Percentiles rank a stretch among this genome's conserved stretches.
These are phyloP conservation scores for Xiphophorus maculatus DNA, from an alignment of 2,113 vertebrate genomes.

Conservation along the genomic window DNA sequence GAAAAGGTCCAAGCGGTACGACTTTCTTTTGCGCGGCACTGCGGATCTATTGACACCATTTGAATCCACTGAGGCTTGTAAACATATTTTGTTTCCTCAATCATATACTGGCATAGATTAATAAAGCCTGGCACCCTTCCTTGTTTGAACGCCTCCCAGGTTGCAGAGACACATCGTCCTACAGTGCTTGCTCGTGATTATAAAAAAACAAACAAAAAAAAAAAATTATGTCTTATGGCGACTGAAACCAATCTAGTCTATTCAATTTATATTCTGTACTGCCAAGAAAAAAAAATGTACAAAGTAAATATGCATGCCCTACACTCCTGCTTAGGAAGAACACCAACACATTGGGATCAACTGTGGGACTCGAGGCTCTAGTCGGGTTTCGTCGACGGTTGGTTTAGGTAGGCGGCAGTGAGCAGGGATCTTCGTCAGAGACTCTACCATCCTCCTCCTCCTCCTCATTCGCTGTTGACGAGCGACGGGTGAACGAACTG, in stretches of 20 bases:
- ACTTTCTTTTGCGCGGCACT: background rate
- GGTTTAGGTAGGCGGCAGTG: slow-evolving; percentile 41
- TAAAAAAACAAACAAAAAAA: slow-evolving; percentile 13
- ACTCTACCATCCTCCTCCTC: background rate
- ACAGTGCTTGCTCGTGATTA: slow-evolving; percentile 21
- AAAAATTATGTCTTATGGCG: slow-evolving; percentile 11
- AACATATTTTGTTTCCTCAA: slow-evolving; percentile 6
- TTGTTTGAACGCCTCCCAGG: slow-evolving; percentile 20
- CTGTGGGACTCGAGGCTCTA: slow-evolving; percentile 30
- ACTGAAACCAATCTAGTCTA: slow-evolving; percentile 7
- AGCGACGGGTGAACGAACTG: slow-evolving; percentile 86
- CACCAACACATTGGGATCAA: slow-evolving; percentile 42
- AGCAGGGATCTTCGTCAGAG: slow-evolving; percentile 32
- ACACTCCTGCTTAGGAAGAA: slow-evolving; percentile 39
- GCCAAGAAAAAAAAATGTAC: slow-evolving; percentile 26
- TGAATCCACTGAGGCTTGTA: slow-evolving; percentile 44
- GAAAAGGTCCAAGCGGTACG: background rate
- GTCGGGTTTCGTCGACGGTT: slow-evolving; percentile 38
- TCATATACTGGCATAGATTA: slow-evolving; percentile 29
- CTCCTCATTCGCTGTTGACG: slow-evolving; percentile 79
- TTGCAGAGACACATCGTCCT: slow-evolving; percentile 19
- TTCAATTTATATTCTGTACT: slow-evolving; percentile 29
- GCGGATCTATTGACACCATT: slow-evolving; percentile 16
- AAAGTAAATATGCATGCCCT: slow-evolving; percentile 33
- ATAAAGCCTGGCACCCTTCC: slow-evolving; percentile 28